Evolutionary conservation across 2,888 invertebrate species (phyloP).

Genomic region (Nomada fabriciana): DNA sequence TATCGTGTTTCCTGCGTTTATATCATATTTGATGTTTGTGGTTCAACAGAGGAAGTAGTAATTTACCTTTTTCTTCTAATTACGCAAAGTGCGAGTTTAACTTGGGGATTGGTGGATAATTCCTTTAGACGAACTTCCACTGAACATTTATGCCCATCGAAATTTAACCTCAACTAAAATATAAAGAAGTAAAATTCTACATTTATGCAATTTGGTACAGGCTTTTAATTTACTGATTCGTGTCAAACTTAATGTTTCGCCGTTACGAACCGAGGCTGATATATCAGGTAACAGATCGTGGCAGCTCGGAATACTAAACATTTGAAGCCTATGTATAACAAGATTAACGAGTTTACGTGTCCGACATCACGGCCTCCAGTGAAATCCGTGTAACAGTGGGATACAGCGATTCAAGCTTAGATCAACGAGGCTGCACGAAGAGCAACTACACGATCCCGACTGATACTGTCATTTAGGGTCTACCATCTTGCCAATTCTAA

Average conservation of each 20-base stretch:
- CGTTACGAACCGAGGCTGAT: background rate
- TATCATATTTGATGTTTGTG: too few relatives aligned
- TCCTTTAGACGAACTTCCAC: too few relatives aligned
- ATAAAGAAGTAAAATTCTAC: too few relatives aligned
- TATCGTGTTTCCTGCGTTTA: too few relatives aligned
- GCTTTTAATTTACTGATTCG: too few relatives aligned
- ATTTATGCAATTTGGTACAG: too few relatives aligned
- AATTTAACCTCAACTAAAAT: too few relatives aligned
- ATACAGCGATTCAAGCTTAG: constrained; percentile 4
- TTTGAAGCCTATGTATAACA: background rate
- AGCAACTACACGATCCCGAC: background rate
- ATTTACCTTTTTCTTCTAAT: too few relatives aligned
- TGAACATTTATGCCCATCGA: too few relatives aligned
- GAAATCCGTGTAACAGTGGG: constrained; percentile 5
- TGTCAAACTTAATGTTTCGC: background rate
- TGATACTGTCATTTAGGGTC: constrained; percentile 12
- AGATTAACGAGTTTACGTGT: constrained; percentile 3
- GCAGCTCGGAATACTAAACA: background rate
- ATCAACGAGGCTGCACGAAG: constrained; percentile 5
- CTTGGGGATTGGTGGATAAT: too few relatives aligned
- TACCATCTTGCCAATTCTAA: constrained; percentile 11
- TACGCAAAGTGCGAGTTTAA: too few relatives aligned
- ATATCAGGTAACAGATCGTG: background rate
- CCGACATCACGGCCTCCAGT: background rate
- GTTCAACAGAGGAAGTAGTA: too few relatives aligned